These are phyloP conservation scores for Lipophrys pholis DNA, from an alignment of 2,113 vertebrate genomes.

Conservation along the genomic window DNA sequence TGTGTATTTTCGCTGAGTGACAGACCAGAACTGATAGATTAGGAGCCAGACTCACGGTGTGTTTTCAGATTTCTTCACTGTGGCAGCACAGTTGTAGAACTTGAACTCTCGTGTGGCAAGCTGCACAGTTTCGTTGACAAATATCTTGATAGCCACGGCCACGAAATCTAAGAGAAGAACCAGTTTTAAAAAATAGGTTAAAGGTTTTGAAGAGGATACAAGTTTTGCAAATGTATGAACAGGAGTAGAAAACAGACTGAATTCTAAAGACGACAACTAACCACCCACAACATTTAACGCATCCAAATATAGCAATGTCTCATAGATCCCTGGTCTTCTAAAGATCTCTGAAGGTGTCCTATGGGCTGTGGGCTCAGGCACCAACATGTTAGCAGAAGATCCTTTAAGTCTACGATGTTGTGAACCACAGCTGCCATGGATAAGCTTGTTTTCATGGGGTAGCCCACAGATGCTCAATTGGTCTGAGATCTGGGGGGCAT, in stretches of 20 bases:
- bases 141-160: conserved; percentile 84
- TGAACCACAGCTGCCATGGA: too few relatives aligned
- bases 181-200: neutral
- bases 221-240: neutral
- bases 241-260: too few relatives aligned
- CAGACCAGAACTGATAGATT: conserved; percentile 67
- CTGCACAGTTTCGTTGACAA: conserved; percentile 78
- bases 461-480: neutral
- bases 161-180: conserved; percentile 86
- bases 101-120: conserved; percentile 88
- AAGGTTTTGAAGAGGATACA: neutral
- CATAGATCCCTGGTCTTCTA: too few relatives aligned
- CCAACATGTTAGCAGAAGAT: too few relatives aligned
- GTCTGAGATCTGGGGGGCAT: too few relatives aligned
- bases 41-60: conserved; percentile 88
- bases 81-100: conserved; percentile 91
- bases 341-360: too few relatives aligned
- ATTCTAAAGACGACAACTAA: neutral
- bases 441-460: too few relatives aligned
- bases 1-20: conserved; percentile 58
- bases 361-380: too few relatives aligned
- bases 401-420: too few relatives aligned
- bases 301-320: too few relatives aligned
- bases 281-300: neutral
- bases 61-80: conserved; percentile 81